Evolutionary conservation across 2,888 invertebrate genomes (phyloP).

Genomic region (Argyresthia albistria): DNA sequence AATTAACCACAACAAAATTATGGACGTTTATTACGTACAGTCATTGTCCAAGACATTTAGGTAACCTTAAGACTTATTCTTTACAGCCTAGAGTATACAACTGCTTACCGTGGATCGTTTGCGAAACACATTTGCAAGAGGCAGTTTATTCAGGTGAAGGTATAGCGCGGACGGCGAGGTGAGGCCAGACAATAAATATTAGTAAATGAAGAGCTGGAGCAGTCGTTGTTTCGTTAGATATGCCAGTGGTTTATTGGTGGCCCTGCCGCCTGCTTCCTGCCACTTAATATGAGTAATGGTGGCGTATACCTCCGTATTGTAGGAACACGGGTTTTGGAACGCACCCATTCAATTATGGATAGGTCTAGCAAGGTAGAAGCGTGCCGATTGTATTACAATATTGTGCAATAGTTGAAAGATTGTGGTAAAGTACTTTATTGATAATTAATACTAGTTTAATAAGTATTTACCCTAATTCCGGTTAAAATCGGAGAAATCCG

Average conservation of each 20-base stretch:
- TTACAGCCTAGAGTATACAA: too few relatives aligned
- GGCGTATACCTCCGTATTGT: slow-evolving; percentile 21
- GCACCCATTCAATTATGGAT: slow-evolving; percentile 12
- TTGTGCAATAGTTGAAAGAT: too few relatives aligned
- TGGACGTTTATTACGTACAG: slow-evolving; percentile 2
- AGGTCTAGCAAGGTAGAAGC: slow-evolving; percentile 2
- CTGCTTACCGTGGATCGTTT: slow-evolving; percentile 7
- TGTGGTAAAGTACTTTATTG: too few relatives aligned
- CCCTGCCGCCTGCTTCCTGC: slow-evolving; percentile 17
- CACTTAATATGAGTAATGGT: slow-evolving; percentile 20
- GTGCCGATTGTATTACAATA: too few relatives aligned
- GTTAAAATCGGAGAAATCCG: too few relatives aligned
- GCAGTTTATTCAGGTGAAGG: slow-evolving; percentile 22
- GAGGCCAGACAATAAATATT: slow-evolving; percentile 28
- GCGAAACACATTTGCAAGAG: slow-evolving; percentile 22
- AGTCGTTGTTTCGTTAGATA: slow-evolving; percentile 21
- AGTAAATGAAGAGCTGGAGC: slow-evolving; percentile 21
- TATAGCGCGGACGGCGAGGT: slow-evolving; percentile 3
- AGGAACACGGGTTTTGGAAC: slow-evolving; percentile 1
- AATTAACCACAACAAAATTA: slow-evolving; percentile 1
- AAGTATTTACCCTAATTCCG: too few relatives aligned
- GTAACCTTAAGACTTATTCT: too few relatives aligned
- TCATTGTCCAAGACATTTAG: too few relatives aligned
- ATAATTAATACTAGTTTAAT: too few relatives aligned
- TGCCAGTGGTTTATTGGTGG: slow-evolving; percentile 20